Percentiles rank a stretch among this genome's conserved stretches.
phyloP scores from a whole-genome alignment of 2,888 invertebrate species.

The Orgyia antiqua region DNA sequence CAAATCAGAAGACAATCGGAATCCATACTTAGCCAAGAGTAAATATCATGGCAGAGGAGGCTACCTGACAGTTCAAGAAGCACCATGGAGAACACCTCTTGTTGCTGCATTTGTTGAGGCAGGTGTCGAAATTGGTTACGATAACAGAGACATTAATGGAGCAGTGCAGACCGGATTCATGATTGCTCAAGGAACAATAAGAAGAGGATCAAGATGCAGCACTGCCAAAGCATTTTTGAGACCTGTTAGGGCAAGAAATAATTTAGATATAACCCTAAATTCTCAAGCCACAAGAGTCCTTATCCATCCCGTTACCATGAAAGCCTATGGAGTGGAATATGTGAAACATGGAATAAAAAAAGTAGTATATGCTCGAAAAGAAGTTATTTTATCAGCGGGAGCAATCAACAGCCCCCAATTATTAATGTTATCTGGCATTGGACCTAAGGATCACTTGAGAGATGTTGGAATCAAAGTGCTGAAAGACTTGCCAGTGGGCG shows the following conservation, averaged over 20 bases:
- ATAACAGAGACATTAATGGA: conserved; percentile 89
- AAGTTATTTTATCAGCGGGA: conserved; percentile 93
- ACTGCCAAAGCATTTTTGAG: conserved; percentile 92
- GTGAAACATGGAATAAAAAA: conserved; percentile 84
- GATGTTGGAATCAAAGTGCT: conserved; percentile 85
- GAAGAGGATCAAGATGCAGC: conserved; percentile 88
- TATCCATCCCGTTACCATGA: conserved; percentile 85
- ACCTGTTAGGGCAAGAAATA: conserved; percentile 85
- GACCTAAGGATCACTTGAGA: conserved; percentile 83
- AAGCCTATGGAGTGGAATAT: conserved; percentile 89
- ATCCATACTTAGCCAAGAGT: conserved; percentile 86
- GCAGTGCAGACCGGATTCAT: conserved; percentile 88
- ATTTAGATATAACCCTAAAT: conserved; percentile 89
- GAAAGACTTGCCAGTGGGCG: conserved; percentile 86
- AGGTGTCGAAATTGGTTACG: conserved; percentile 89
- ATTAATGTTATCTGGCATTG: conserved; percentile 93
- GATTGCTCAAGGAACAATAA: conserved; percentile 89
- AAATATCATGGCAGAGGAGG: conserved; percentile 86
- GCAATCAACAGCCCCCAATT: conserved; percentile 95
- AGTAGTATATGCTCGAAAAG: conserved; percentile 85
- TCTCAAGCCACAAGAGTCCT: conserved; percentile 87
- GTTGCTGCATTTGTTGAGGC: conserved; percentile 90
- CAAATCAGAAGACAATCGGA: conserved; percentile 92
- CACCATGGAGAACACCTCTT: conserved; percentile 90
- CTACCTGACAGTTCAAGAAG: conserved; percentile 87